Percentiles rank a stretch among this genome's conserved stretches.
These are phyloP conservation scores for Myrmecobius fasciatus DNA, from an alignment of 2,113 vertebrate genomes.

Conservation along the genomic window DNA sequence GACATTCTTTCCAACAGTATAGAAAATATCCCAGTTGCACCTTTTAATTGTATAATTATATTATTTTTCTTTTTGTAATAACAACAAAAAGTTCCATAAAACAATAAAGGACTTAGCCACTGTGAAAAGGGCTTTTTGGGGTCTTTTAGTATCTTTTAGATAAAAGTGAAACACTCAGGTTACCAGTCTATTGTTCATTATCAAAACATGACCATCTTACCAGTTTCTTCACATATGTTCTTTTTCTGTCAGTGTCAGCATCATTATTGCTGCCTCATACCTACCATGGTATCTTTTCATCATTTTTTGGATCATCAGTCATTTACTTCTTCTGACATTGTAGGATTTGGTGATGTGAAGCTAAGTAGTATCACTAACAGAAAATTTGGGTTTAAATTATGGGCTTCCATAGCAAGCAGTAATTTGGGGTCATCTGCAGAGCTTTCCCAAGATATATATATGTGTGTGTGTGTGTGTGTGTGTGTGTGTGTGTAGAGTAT, in stretches of 20 bases:
- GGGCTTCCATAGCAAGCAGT: not conserved
- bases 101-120: not conserved
- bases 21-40: not conserved
- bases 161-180: not conserved
- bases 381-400: not conserved
- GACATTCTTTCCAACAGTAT: not conserved
- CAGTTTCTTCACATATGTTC: not conserved
- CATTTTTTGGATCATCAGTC: not conserved
- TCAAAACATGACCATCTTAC: not conserved
- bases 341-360: not conserved
- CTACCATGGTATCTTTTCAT: not conserved
- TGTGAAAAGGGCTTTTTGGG: not conserved
- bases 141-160: not conserved
- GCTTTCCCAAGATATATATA: not conserved
- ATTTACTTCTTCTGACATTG: not conserved
- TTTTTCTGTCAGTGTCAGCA: not conserved
- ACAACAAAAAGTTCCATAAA: not conserved
- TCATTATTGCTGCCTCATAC: not conserved
- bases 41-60: not conserved
- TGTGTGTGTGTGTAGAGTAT: not conserved
- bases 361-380: not conserved
- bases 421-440: not conserved
- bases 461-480: too few species aligned
- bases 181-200: not conserved
- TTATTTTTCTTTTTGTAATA: not conserved